phyloP scores from a whole-genome alignment of 2,797 vertebrate genomes.

The Girardinus metallicus region DNA sequence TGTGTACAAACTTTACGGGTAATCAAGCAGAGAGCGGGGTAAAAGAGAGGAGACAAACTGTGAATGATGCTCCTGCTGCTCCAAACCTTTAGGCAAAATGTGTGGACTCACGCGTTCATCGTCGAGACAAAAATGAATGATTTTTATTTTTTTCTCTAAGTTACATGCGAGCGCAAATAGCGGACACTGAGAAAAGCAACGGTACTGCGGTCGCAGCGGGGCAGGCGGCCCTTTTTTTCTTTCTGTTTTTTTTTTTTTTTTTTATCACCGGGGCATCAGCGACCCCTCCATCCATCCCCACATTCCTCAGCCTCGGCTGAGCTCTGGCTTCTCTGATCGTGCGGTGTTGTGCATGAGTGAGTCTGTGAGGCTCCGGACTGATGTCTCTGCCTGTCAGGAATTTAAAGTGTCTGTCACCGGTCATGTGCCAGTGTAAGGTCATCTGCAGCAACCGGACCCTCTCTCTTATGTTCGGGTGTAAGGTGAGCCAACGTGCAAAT shows the following conservation, averaged over 20 bases:
- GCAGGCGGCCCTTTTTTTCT: background rate
- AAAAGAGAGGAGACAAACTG: constrained; percentile 9
- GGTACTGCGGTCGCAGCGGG: background rate
- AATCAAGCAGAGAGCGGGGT: constrained; percentile 31
- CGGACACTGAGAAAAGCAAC: background rate
- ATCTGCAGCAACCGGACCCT: constrained; percentile 88
- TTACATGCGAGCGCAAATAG: background rate
- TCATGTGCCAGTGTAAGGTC: constrained; percentile 89
- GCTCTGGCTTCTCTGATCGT: background rate
- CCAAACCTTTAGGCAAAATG: constrained; percentile 20
- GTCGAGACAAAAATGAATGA: constrained; percentile 1
- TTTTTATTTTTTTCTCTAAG: background rate
- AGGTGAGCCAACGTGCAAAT: constrained; percentile 69
- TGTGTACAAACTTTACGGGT: constrained; percentile 62
- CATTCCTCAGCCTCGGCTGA: background rate
- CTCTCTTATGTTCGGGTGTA: constrained; percentile 86
- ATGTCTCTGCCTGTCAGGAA: constrained; percentile 83
- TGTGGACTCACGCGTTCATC: background rate
- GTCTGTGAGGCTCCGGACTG: constrained; percentile 65
- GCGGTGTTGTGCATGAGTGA: constrained; percentile 2
- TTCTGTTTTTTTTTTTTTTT: background rate
- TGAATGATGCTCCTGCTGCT: constrained; percentile 35
- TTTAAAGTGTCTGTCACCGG: constrained; percentile 85
- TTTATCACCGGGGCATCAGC: constrained; percentile 27
- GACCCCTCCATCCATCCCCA: constrained; percentile 9